Conservation (phyloP, 2,888 invertebrate genomes). For the Macaria liturata region DNA sequence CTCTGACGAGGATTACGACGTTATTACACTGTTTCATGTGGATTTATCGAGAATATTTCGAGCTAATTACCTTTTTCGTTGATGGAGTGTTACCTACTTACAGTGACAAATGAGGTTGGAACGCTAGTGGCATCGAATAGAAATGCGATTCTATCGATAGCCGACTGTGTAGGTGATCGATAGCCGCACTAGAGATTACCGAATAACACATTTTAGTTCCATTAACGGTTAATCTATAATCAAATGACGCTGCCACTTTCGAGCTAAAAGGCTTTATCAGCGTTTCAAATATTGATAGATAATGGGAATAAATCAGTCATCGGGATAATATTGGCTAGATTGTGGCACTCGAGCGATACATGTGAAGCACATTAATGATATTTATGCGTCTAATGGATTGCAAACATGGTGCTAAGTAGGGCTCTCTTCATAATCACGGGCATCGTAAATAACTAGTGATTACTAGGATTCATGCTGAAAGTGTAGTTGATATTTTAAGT, state of each 20-base stretch:
- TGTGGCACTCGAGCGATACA: constrained; percentile 46
- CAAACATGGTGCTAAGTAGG: constrained; percentile 52
- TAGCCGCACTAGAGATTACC: constrained; percentile 21
- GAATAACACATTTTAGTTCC: constrained; percentile 34
- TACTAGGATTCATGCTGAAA: neutral
- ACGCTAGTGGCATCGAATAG: constrained; percentile 11
- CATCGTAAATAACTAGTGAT: constrained; percentile 12
- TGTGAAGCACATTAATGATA: constrained; percentile 62
- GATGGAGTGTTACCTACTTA: constrained; percentile 36
- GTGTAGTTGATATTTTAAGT: no score
- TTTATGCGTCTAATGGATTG: constrained; percentile 58
- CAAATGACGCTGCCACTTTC: constrained; percentile 30
- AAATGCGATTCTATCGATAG: constrained; percentile 10
- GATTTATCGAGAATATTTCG: constrained; percentile 68
- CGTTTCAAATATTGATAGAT: constrained; percentile 37
- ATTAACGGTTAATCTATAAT: constrained; percentile 35
- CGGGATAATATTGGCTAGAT: constrained; percentile 27
- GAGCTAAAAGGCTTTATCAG: constrained; percentile 30
- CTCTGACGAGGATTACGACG: constrained; percentile 67
- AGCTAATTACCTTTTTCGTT: constrained; percentile 48
- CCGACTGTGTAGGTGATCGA: neutral
- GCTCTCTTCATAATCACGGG: constrained; percentile 21
- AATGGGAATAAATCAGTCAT: constrained; percentile 38
- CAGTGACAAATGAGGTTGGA: constrained; percentile 36
- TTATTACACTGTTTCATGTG: constrained; percentile 72